Evolutionary conservation across 2,888 invertebrate species (phyloP), one percentile per base, ranked within the genome.

Genomic region (Eupithecia pulchellata): DNA sequence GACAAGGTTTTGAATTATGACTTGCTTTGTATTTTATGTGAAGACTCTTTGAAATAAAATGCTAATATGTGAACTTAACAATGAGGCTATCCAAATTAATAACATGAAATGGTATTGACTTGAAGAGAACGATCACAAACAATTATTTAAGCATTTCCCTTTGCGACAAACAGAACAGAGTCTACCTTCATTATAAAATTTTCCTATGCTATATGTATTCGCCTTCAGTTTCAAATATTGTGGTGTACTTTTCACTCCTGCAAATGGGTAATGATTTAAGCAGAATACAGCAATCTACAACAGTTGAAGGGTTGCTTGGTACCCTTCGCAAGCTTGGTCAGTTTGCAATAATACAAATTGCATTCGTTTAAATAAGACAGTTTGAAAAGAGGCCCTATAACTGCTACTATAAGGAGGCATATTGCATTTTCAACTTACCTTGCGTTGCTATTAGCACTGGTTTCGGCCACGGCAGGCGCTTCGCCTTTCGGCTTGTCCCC

Each of bases 371-470:
- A 34, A 34, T 20, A 39, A 17, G 39, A 17, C 39, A 39, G 8
- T 9, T 47, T 20, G 4, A 47, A 20, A 47, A 47, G n/a, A 8
- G 47, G 20, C 20, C 47, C 9, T 17, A 39, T 17, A 36, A 14
- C 39, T 17, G 6, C n/a, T 1, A 42, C 8, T 42, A 11, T 13
- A 5, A 25, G 52, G 27, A 55, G 4, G 52, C 20, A 55, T 55
- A 55, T 55, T 55, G 27, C 27, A 27, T 55, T 4, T 57, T 29
- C 30, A n/a, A 34, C 20, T 14, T 61, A 92, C 93, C 97, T 97
- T 62, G 96, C 95, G 82, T 96, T 97, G 85, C 96, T 96, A 82
- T 97, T 97, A 77, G 97, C 97, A 88, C 97, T 97, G 78, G 96
- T 97, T 85, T 97, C 97, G 0, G 95, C 94, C 62, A 91, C 90